Evolutionary conservation across 2,797 vertebrate genomes (phyloP).

Genomic region (Phoeniculus purpureus): DNA sequence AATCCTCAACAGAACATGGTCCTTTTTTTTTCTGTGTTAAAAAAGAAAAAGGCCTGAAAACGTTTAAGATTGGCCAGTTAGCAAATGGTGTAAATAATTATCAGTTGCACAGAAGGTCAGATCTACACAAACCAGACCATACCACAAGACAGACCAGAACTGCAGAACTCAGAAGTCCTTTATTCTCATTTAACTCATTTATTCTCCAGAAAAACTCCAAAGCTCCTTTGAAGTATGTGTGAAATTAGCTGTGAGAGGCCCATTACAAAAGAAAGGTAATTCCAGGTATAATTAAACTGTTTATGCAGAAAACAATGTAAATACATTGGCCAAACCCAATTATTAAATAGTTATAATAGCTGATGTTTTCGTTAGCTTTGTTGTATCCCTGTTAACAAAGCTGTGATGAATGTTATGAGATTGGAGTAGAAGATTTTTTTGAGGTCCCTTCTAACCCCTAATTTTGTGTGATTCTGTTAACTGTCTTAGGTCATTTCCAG

Average conservation of each 20-base stretch:
- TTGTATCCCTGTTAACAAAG: not conserved
- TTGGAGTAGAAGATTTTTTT: too few relatives aligned
- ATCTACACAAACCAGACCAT: not conserved
- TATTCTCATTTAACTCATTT: not conserved
- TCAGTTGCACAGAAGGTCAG: not conserved
- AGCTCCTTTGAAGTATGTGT: not conserved
- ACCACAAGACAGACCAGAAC: not conserved
- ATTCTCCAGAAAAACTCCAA: not conserved
- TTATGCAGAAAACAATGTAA: not conserved
- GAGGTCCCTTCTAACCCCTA: too few relatives aligned
- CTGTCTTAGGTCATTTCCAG: not conserved
- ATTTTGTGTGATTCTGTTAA: not conserved
- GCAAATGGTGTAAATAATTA: not conserved
- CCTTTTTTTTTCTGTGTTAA: not conserved
- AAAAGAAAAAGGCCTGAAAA: not conserved
- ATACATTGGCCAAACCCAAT: not conserved
- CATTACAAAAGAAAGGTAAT: not conserved
- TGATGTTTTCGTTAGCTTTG: not conserved
- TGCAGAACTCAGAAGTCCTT: not conserved
- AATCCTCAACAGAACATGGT: not conserved
- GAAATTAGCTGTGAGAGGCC: not conserved
- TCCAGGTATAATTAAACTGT: not conserved
- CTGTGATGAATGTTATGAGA: not conserved
- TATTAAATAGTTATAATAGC: not conserved
- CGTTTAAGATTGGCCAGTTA: not conserved